These are phyloP conservation scores for Clanis bilineata DNA, from an alignment of 2,888 invertebrate genomes.

Conservation along the genomic window DNA sequence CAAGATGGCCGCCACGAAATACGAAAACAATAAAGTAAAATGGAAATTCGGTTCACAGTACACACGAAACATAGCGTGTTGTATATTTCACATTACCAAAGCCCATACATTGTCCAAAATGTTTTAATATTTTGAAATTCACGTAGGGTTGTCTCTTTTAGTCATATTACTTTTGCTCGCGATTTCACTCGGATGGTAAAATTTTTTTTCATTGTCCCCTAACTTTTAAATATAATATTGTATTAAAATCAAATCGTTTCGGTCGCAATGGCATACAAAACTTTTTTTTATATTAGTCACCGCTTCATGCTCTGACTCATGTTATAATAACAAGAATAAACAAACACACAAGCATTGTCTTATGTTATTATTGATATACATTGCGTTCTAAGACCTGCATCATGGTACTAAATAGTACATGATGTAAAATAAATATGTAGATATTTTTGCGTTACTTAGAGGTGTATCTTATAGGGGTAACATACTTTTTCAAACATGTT, in stretches of 20 bases:
- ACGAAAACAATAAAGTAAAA: slow-evolving; percentile 6
- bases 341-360: neutral
- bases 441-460: too few species aligned
- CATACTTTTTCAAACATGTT: too few species aligned
- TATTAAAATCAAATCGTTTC: too few species aligned
- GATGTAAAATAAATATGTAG: too few species aligned
- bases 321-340: neutral
- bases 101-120: slow-evolving; percentile 9
- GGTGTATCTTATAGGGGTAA: too few species aligned
- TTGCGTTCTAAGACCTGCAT: too few species aligned
- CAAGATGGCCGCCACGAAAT: slow-evolving; percentile 10
- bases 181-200: neutral
- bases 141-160: neutral
- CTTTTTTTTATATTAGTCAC: neutral
- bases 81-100: slow-evolving; percentile 7
- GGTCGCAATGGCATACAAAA: too few species aligned
- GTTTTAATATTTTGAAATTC: slow-evolving; percentile 11
- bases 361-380: neutral
- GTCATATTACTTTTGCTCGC: neutral
- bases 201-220: too few species aligned
- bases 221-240: too few species aligned
- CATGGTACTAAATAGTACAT: too few species aligned
- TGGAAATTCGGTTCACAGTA: slow-evolving; percentile 6
- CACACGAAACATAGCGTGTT: slow-evolving; percentile 10
- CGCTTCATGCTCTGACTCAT: neutral